These are phyloP conservation scores for Dasypus novemcinctus DNA, from an alignment of 2,113 vertebrate species.

Conservation along the genomic window DNA sequence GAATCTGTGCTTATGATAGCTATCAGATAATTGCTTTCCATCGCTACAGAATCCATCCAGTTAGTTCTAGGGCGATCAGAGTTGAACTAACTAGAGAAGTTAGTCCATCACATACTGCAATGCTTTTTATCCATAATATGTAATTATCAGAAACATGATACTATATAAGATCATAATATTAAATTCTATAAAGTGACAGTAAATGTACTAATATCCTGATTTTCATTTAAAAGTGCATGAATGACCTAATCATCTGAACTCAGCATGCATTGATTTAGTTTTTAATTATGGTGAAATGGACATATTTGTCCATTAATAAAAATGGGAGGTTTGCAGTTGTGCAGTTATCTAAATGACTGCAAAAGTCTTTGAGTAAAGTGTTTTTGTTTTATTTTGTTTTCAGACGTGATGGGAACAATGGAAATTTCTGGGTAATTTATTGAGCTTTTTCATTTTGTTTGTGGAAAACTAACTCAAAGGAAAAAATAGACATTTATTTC, in stretches of 20 bases:
- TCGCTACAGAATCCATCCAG: not conserved
- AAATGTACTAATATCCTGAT: not conserved
- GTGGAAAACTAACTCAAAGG: not conserved
- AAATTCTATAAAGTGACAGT: not conserved
- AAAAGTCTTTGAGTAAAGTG: not conserved
- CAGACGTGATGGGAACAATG: not conserved
- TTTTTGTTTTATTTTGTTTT: not conserved
- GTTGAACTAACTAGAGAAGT: not conserved
- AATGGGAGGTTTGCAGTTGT: not conserved
- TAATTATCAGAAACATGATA: not conserved
- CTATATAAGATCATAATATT: slow-evolving; percentile 1
- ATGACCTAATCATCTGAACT: not conserved
- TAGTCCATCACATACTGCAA: not conserved
- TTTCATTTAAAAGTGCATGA: not conserved
- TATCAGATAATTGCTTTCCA: not conserved
- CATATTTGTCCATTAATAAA: not conserved
- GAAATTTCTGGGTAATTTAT: not conserved
- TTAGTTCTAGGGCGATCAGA: not conserved
- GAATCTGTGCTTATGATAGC: not conserved
- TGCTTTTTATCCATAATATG: not conserved
- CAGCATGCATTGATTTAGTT: slow-evolving; percentile 1
- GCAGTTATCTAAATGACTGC: not conserved
- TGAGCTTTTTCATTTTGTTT: not conserved
- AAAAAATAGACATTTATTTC: not conserved
- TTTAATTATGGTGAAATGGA: not conserved